Conservation (phyloP, 2,113 vertebrate genomes). For the Serilophus lunatus region DNA sequence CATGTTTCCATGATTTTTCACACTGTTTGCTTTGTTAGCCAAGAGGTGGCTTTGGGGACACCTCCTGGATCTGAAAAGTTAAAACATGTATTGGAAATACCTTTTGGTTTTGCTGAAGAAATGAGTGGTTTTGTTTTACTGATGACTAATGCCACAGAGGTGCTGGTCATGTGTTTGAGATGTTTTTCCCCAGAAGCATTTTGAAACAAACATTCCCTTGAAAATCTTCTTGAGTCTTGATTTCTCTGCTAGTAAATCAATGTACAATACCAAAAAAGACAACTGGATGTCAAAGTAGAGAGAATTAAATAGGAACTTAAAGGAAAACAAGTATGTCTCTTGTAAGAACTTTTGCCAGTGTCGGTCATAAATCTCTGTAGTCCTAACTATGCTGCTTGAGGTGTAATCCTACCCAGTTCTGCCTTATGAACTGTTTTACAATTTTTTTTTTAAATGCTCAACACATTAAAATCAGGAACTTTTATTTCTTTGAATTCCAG, state of each 20-base stretch:
- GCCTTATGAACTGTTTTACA: background rate
- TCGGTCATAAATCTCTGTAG: background rate
- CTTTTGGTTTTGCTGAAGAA: background rate
- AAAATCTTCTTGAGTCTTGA: background rate
- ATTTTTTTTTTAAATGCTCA: background rate
- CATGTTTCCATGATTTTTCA: background rate
- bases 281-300: background rate
- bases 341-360: background rate
- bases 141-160: background rate
- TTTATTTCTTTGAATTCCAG: background rate
- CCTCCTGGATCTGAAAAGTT: background rate
- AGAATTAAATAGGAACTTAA: background rate
- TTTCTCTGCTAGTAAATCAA: background rate
- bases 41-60: background rate
- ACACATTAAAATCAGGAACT: background rate
- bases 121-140: background rate
- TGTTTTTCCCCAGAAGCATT: background rate
- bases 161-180: background rate
- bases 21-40: background rate
- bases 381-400: background rate
- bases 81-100: background rate
- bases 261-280: background rate
- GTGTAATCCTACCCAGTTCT: background rate
- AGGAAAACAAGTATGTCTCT: background rate
- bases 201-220: background rate